Evolutionary conservation across 2,888 invertebrate species (phyloP).

Genomic region (Frankliniella intonsa): DNA sequence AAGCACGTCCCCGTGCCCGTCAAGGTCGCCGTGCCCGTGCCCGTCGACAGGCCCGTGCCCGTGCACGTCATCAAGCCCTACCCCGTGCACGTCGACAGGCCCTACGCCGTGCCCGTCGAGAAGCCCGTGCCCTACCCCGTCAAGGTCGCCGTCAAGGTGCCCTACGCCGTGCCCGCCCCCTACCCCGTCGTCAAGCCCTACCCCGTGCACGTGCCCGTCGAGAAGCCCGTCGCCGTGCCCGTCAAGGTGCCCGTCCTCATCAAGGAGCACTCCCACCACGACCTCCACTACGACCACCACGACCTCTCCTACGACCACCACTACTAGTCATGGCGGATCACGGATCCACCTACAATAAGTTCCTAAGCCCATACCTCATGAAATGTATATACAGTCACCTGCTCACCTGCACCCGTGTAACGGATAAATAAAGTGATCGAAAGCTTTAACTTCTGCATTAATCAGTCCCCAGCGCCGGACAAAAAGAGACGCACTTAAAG

Average conservation of each 20-base stretch:
- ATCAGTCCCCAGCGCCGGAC: too few species aligned
- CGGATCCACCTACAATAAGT: neutral
- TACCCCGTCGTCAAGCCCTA: constrained; percentile 46
- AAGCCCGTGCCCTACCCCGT: constrained; percentile 18
- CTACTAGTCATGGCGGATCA: constrained; percentile 10
- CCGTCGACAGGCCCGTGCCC: constrained; percentile 48
- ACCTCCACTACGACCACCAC: neutral
- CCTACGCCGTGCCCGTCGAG: constrained; percentile 57
- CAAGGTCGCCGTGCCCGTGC: constrained; percentile 39
- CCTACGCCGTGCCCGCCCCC: constrained; percentile 58
- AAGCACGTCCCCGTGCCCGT: constrained; percentile 63
- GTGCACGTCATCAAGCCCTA: constrained; percentile 73
- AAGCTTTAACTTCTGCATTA: neutral
- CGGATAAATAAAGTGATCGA: neutral
- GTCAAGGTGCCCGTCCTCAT: constrained; percentile 62
- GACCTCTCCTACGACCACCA: neutral
- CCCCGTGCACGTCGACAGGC: constrained; percentile 72
- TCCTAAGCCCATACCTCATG: neutral
- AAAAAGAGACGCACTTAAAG: too few species aligned
- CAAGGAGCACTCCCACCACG: constrained; percentile 9
- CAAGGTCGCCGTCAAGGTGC: constrained; percentile 50
- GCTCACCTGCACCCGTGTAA: neutral
- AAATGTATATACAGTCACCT: neutral
- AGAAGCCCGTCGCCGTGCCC: constrained; percentile 63
- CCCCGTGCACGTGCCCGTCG: constrained; percentile 50